Conservation (phyloP, 2,113 vertebrate species). For the Halichoeres trimaculatus region DNA sequence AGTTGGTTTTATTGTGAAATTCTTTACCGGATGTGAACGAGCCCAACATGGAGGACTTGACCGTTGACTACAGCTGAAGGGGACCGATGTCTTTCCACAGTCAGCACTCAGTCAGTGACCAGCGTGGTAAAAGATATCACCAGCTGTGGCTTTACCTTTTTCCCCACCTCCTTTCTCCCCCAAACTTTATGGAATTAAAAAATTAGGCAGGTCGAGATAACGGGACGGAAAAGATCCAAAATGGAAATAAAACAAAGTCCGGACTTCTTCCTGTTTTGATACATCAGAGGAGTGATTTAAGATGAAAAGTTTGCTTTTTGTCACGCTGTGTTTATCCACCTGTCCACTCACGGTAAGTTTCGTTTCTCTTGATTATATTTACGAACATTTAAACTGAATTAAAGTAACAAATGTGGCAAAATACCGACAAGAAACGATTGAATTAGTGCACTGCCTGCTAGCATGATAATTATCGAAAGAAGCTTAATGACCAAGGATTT, state of each 20-base stretch:
- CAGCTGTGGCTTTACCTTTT: not conserved
- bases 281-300: constrained; percentile 11
- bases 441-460: too few relatives aligned
- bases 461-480: too few relatives aligned
- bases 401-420: too few relatives aligned
- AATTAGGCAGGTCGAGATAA: not conserved
- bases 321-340: constrained; percentile 38
- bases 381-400: too few relatives aligned
- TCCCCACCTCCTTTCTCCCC: fast-evolving
- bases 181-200: constrained; percentile 17
- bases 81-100: not conserved
- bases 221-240: not conserved
- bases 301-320: constrained; percentile 60
- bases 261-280: not conserved
- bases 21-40: fast-evolving
- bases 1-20: constrained; percentile 52
- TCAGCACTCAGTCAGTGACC: constrained; percentile 19
- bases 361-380: fast-evolving
- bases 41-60: fast-evolving
- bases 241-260: constrained; percentile 38
- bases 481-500: too few relatives aligned
- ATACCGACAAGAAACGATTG: too few relatives aligned
- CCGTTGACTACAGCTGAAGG: not conserved
- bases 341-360: constrained; percentile 56
- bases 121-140: not conserved